Base-by-base conservation (phyloP, 2,113 vertebrate species). In the Cervus canadensis region DNA sequence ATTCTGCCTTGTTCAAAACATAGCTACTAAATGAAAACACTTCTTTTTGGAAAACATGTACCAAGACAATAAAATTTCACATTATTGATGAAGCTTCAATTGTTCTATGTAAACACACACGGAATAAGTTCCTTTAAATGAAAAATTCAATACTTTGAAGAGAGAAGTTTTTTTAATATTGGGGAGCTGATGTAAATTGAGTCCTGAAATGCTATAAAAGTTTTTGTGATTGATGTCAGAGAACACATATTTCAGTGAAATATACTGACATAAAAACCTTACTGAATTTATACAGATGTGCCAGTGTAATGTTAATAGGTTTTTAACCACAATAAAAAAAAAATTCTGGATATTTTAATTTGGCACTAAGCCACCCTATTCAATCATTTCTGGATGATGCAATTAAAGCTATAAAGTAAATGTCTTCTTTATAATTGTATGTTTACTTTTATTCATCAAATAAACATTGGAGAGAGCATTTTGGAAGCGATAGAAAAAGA, bases 121-220 rank as follows among this genome's bases (percentile, higher is more conserved):
- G 3, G 19, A 94, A 91, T 71, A 82, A 93, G 86, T 96, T 91
- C 15, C 26, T 91, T 97, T 89, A 96, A 93, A 91, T 87, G 48
- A 95, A 86, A 95, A 93, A 40, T 89, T 91, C 19, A 96, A 15
- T 96, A 84, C 33, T 78, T 96, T 62, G 48, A 88, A 57, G 64
- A 57, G 8, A 13, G 48, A 87, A 85, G 52, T 2, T 86, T 86
- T 56, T 84, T 94, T 54, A 36, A 36, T 83, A 50, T 91, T 83
- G 43, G 83, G 17, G 86, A 81, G 33, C 43, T 96, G 23, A 96
- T 71, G 64, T 82, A 56, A 74, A 83, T 33, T 45, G 74, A 85
- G 28, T 59, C 64, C 40, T 93, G 59, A 85, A 91, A 79, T 33
- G 50, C 43, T 57, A 28, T 59, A 30, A 56, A 85, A 52, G 1